Evolutionary conservation across 2,797 vertebrate genomes (phyloP), one percentile per base, ranked within the genome.

Genomic region (Rhynchotus rufescens): DNA sequence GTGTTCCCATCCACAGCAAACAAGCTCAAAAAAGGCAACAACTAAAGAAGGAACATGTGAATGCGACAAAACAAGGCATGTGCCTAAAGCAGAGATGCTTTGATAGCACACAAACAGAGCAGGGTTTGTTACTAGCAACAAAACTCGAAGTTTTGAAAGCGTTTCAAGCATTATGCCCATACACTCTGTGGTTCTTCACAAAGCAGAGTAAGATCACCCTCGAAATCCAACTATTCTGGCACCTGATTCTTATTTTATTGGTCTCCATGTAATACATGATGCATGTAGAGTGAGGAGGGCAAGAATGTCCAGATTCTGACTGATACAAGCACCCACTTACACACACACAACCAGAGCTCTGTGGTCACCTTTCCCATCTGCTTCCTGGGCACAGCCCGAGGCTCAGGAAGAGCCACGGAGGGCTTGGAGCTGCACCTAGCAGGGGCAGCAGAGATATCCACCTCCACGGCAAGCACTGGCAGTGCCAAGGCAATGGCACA

Each of bases 301-400:
- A 54, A 68, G 51, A 76, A 44, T 62, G 34, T 6, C 5, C 59
- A 9, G 32, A 36, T 51, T 28, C 49, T 74, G 75, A 77, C 9
- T 0, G 0, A 20, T 40, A 73, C 13, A 20, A 57, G 19, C 28
- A 23, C 2, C 3, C 9, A 51, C 26, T 38, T 2, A 16, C 0
- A 0, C 12, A 38, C 5, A 10, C 2, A 4, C 7, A 1, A 15
- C 8, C 8, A 2, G 1, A 7, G 3, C 22, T 21, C 2, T 0
- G 1, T 1, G 3, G 87, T 19, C 12, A 15, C 30, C 6, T 44
- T 88, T n/a, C 45, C 64, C 65, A 72, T 9, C 22, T 10, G 11
- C 40, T 64, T 72, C 28, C 15, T 3, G 8, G 86, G 5, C 45
- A 68, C 0, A 3, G 12, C 15, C n/a, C n/a, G 47, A 62, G 3